Evolutionary conservation across 2,888 invertebrate genomes (phyloP).

Genomic region (Melinaea menophilus): DNA sequence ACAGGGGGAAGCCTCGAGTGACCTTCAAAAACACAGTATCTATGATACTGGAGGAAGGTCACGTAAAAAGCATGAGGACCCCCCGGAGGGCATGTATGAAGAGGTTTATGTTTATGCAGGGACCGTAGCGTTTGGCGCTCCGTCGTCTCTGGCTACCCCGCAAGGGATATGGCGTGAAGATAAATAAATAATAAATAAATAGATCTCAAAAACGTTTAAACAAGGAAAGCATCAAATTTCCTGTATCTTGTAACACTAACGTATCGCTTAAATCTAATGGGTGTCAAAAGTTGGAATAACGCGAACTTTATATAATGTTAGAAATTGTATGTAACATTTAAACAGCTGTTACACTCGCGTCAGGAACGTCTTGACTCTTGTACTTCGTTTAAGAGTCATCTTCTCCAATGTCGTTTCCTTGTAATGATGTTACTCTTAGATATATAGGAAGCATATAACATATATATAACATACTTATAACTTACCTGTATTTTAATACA

Average conservation of each 20-base stretch:
- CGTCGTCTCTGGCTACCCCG: no score
- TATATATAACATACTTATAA: no score
- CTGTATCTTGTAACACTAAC: not conserved
- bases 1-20: no score
- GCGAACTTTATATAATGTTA: slow-evolving; percentile 13
- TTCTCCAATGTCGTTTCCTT: slow-evolving; percentile 22
- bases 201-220: not conserved
- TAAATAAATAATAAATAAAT: no score
- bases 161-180: no score
- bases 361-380: slow-evolving; percentile 12
- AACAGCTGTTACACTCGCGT: slow-evolving; percentile 14
- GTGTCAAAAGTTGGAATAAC: slow-evolving; percentile 6
- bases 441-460: not conserved
- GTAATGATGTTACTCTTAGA: slow-evolving; percentile 17
- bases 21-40: no score
- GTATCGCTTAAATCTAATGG: not conserved
- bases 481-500: no score
- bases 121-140: no score
- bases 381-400: slow-evolving; percentile 17
- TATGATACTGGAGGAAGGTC: no score
- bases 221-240: not conserved
- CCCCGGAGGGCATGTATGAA: no score
- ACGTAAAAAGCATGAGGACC: no score
- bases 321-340: slow-evolving; percentile 19
- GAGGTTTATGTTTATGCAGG: no score